These are phyloP conservation scores for Sinocyclocheilus rhinocerous DNA, from an alignment of 2,113 vertebrate species.

Conservation along the genomic window DNA sequence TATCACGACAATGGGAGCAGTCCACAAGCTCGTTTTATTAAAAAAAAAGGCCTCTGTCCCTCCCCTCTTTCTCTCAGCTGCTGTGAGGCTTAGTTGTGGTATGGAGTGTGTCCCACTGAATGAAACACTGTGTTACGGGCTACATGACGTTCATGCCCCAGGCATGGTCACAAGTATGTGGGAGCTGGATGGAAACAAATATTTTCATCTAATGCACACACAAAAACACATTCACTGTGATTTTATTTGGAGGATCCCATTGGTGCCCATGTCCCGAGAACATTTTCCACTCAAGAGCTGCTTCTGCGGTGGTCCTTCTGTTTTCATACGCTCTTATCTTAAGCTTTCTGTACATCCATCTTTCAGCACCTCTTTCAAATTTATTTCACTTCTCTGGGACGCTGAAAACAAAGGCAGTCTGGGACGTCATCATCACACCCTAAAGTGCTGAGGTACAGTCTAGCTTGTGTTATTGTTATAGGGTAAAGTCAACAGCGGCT, in stretches of 20 bases:
- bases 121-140: constrained; percentile 44
- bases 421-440: background rate
- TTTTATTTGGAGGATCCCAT: constrained; percentile 1
- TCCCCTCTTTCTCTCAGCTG: constrained; percentile 62
- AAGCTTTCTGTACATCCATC: background rate
- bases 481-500: constrained; percentile 23
- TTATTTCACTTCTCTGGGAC: background rate
- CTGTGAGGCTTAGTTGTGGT: constrained; percentile 57
- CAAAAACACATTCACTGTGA: background rate
- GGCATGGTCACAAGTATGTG: constrained; percentile 35
- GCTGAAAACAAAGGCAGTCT: background rate
- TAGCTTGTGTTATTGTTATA: constrained; percentile 22
- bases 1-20: constrained; percentile 52
- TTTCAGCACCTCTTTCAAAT: background rate
- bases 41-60: constrained; percentile 22
- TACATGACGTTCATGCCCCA: constrained; percentile 21
- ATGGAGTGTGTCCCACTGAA: constrained; percentile 44
- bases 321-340: background rate
- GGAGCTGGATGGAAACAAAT: constrained; percentile 33
- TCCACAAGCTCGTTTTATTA: constrained; percentile 46
- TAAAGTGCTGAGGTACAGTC: background rate
- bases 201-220: constrained; percentile 27
- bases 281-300: background rate
- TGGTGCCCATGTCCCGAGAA: background rate
- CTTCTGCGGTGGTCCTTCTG: background rate